Percentiles rank a stretch among this genome's conserved stretches.
These are phyloP conservation scores for Drosophila burlai DNA, from an alignment of 1,140 invertebrate genomes.

Conservation along the genomic window DNA sequence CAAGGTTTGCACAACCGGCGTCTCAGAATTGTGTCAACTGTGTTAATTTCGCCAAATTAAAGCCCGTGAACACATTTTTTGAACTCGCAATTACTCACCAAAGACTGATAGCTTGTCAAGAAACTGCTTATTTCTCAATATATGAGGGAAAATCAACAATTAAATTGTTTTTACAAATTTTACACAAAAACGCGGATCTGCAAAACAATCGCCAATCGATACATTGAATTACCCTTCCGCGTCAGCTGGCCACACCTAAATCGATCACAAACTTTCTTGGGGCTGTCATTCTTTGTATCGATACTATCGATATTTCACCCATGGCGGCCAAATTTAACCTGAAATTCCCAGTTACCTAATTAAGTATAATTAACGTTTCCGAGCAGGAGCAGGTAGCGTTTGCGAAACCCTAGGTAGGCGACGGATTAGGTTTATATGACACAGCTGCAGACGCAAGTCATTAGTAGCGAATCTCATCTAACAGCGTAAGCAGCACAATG, in stretches of 20 bases:
- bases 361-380: conserved; percentile 18
- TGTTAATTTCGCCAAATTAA: background rate
- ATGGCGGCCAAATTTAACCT: conserved; percentile 18
- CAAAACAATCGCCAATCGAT: background rate
- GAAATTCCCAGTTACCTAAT: conserved; percentile 24
- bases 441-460: conserved; percentile 3
- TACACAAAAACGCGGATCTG: conserved; percentile 43
- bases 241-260: background rate
- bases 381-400: conserved; percentile 16
- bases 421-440: conserved; percentile 18
- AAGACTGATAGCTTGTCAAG: background rate
- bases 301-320: background rate
- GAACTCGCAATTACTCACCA: conserved; percentile 2
- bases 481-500: conserved; percentile 31
- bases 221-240: background rate
- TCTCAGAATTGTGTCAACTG: background rate
- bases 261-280: background rate
- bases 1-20: conserved; percentile 14
- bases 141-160: background rate
- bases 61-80: background rate
- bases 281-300: background rate
- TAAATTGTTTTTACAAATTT: conserved; percentile 13
- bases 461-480: conserved; percentile 36
- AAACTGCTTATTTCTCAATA: background rate
- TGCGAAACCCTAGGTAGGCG: conserved; percentile 36